Base-by-base conservation (phyloP, 2,113 vertebrate genomes). In the Limnothrissa miodon region DNA sequence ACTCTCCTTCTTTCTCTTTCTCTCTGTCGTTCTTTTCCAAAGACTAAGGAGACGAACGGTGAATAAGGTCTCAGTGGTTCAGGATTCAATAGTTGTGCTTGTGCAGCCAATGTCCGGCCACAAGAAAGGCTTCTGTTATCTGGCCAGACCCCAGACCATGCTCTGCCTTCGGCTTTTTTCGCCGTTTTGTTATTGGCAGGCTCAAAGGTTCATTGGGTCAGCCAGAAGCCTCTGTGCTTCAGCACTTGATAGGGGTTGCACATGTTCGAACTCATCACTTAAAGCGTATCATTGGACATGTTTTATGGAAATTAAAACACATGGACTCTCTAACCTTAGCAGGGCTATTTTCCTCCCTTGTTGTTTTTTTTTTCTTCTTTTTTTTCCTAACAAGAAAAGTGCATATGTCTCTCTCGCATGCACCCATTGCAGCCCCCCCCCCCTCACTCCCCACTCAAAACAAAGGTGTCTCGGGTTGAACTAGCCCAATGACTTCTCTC, bases 101-200 rank as follows among this genome's bases (percentile, higher is more conserved):
- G 74, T 85, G 85, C 79, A 82, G 85, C 45, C 81, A 46, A 78
- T 78, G 80, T 81, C 66, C 80, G 62, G 85, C 80, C 85, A 81
- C 84, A 85, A 84, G 81, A 53, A 86, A 74, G 80, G 82, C 70
- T 83, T 85, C 45, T 89, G 83, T 90, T 88, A 81, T 74, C 78
- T 83, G 83, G 45, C n/a, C n/a, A 53, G 59, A 84, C 88, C 81
- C 78, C 42, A 23, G 89, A 86, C 87, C 81, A 82, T 81, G 70
- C 83, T 88, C 79, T 85, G 81, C 87, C 85, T 21, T n/a, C 36
- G 42, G 17, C 78, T 82, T n/a, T n/a, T 66, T 80, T 74, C 29
- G 25, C 85, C 66, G 44, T 83, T 56, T 56, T 85, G 89, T 84
- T 88, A 89, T 88, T 85, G 90, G 87, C 81, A 85, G 82, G 81